Evolutionary conservation across 2,888 invertebrate genomes (phyloP), one percentile per base, ranked within the genome.

Genomic region (Erebia ligea): DNA sequence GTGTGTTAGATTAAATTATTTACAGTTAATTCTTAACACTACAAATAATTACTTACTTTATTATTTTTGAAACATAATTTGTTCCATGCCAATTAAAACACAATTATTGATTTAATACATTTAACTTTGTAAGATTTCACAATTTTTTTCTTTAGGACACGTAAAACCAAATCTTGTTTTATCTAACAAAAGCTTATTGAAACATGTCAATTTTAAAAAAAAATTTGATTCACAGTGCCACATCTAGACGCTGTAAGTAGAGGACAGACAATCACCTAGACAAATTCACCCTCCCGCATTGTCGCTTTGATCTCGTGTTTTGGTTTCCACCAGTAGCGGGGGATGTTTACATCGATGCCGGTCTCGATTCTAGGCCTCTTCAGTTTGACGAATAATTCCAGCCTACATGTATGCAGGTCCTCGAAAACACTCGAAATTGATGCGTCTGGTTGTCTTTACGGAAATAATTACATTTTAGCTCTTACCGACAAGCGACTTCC

Each of bases 221-320:
- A 34, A 34, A 34, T 6, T n/a, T n/a, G n/a, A n/a, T n/a, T 34
- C 6, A 34, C 17, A 17, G 40, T 66, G 68, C 42, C 79, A 19
- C 62, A 76, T 84, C 82, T 67, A 82, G 78, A 0, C 0, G 5
- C 62, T 71, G n/a, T 80, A 80, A 5, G 62, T 68, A 78, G 15
- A 9, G 56, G 68, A 74, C 73, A 75, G 72, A 76, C 80, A 84
- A 78, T 86, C 87, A 86, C 83, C 85, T 88, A 90, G 90, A 88
- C 90, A 87, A 89, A 89, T 88, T 88, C 88, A 86, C 91, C 91
- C 91, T 86, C 85, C 82, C 79, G 83, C 86, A 87, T 89, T 89
- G 89, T 89, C 85, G 85, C 92, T 92, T 92, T 92, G 92, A 92
- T 91, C 88, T 91, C 84, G 54, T 90, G 91, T 91, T 92, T 90